phyloP scores from a whole-genome alignment of 2,113 vertebrate species.

The Platycercus adscitus region DNA sequence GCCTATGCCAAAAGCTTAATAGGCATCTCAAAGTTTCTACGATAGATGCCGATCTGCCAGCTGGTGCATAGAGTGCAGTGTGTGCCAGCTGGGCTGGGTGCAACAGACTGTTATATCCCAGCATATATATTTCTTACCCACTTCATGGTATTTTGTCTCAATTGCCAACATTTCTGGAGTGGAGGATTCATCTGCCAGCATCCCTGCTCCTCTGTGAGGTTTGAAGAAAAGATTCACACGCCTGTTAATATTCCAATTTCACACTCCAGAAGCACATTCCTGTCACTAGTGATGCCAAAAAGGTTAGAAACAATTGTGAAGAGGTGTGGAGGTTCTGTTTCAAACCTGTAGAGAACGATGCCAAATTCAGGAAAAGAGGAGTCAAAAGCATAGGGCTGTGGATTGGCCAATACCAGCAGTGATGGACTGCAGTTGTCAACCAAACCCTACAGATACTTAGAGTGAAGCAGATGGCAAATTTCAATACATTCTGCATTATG shows the following conservation, averaged over 20 bases:
- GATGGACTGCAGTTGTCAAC: slow-evolving; percentile 23
- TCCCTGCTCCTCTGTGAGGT: neutral
- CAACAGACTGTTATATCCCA: neutral
- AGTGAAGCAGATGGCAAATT: slow-evolving; percentile 63
- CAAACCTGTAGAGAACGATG: neutral
- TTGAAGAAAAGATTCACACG: neutral
- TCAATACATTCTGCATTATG: slow-evolving; percentile 38
- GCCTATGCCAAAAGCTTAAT: neutral
- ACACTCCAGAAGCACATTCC: neutral
- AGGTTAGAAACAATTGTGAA: neutral
- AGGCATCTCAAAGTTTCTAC: neutral
- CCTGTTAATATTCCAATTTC: slow-evolving; percentile 15
- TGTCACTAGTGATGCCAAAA: neutral
- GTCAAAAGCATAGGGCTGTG: neutral
- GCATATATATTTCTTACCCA: slow-evolving; percentile 13
- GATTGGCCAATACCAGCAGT: neutral
- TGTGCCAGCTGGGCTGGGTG: slow-evolving; percentile 13
- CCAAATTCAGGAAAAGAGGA: neutral
- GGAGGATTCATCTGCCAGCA: neutral
- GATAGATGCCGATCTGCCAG: slow-evolving; percentile 18
- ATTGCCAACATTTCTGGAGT: neutral
- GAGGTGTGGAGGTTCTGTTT: neutral
- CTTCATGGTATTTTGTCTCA: slow-evolving; percentile 15
- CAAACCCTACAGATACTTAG: slow-evolving; percentile 2
- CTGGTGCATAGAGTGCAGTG: neutral